Evolutionary conservation across 2,797 vertebrate genomes (phyloP).

Genomic region (Spizella passerina): DNA sequence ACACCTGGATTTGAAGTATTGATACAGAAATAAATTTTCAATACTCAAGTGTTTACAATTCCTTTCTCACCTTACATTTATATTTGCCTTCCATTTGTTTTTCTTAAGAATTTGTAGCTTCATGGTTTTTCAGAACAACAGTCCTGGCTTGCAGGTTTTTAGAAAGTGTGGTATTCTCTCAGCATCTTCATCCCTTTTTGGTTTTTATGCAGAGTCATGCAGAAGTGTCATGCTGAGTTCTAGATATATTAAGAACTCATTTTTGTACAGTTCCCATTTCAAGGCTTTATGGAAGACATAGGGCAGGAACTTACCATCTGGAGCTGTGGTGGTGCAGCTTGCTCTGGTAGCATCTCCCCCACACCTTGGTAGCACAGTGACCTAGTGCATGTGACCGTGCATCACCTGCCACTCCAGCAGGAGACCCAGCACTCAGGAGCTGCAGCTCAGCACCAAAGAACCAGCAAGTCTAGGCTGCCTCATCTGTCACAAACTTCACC

Average conservation of each 20-base stretch:
- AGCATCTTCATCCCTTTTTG: neutral
- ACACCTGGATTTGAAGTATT: neutral
- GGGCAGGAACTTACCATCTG: neutral
- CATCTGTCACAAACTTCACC: constrained; percentile 2
- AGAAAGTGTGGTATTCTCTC: neutral
- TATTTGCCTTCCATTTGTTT: neutral
- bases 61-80: neutral
- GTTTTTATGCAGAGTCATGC: neutral
- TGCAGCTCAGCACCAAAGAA: neutral
- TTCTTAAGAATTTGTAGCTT: neutral
- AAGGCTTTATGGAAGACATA: neutral
- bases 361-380: neutral
- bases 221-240: neutral
- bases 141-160: neutral
- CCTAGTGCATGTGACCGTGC: neutral
- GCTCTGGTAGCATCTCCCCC: neutral
- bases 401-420: neutral
- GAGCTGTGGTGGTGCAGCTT: neutral
- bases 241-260: neutral
- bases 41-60: neutral
- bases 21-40: neutral
- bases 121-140: neutral
- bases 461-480: neutral
- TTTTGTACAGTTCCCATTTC: neutral
- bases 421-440: neutral